Percentiles rank a stretch among this genome's conserved stretches.
Evolutionary conservation across 2,113 vertebrate genomes (phyloP).

Genomic region (Sterrhoptilus dennistouni): DNA sequence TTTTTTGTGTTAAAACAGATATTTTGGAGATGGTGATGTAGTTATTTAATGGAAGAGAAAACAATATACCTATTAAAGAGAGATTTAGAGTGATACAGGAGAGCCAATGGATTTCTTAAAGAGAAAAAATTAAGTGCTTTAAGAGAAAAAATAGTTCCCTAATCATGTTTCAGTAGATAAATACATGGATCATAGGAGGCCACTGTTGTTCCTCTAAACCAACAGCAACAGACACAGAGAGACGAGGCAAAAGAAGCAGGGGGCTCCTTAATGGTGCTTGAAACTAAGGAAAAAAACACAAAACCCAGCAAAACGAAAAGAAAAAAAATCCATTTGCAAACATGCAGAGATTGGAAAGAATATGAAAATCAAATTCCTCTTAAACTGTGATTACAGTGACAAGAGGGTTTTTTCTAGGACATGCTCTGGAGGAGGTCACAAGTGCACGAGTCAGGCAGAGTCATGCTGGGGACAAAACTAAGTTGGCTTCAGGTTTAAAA

Average conservation of each 20-base stretch:
- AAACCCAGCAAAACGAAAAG: neutral
- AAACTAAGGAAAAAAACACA: neutral
- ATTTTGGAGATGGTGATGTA: neutral
- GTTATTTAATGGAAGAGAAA: neutral
- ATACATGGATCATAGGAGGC: neutral
- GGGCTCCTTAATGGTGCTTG: neutral
- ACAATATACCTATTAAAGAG: neutral
- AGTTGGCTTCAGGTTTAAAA: neutral
- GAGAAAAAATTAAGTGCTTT: neutral
- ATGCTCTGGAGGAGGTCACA: neutral
- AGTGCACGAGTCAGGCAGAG: neutral
- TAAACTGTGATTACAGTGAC: neutral
- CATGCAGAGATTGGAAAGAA: neutral
- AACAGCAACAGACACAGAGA: neutral
- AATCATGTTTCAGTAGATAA: neutral
- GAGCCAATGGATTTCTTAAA: neutral
- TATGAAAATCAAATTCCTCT: neutral
- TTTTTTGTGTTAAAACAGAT: neutral
- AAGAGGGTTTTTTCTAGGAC: neutral
- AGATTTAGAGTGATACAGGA: neutral
- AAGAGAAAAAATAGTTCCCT: neutral
- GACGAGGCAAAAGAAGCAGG: neutral
- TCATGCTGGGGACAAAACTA: neutral
- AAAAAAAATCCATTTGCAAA: neutral
- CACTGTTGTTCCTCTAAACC: neutral